These are phyloP conservation scores for Xestia sexstrigata DNA, from an alignment of 2,888 invertebrate species.

Conservation along the genomic window DNA sequence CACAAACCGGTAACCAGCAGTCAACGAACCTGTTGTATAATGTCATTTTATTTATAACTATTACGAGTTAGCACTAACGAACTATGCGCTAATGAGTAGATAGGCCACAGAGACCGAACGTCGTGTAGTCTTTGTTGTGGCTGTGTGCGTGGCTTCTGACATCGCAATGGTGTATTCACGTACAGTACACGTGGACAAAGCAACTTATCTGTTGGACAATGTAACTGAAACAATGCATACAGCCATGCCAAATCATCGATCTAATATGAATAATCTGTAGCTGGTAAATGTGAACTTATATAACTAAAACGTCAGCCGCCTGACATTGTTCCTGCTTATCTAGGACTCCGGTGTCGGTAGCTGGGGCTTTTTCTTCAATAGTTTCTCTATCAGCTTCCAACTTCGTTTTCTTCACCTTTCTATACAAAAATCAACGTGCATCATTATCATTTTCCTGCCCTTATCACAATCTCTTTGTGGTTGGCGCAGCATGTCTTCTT, in stretches of 20 bases:
- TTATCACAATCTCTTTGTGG: background rate
- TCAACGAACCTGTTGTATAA: conserved; percentile 53
- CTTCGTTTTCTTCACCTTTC: background rate
- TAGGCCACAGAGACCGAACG: background rate
- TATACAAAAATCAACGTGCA: no score
- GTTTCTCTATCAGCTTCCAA: background rate
- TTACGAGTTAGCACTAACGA: conserved; percentile 36
- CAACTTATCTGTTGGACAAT: background rate
- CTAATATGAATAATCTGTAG: background rate
- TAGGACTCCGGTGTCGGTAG: background rate
- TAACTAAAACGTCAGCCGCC: background rate
- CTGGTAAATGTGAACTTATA: background rate
- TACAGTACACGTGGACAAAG: background rate
- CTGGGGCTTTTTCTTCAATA: background rate
- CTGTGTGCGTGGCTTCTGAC: background rate
- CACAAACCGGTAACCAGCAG: conserved; percentile 44
- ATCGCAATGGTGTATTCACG: background rate
- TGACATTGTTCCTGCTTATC: background rate
- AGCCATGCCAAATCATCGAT: background rate
- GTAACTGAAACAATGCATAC: no score
- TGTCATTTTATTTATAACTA: conserved; percentile 58
- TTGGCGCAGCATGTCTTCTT: background rate
- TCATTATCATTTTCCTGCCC: background rate
- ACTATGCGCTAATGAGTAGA: conserved; percentile 22
- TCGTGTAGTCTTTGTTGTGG: background rate